Evolutionary conservation across 2,888 invertebrate genomes (phyloP).

Genomic region (Trachelus iudaicus): DNA sequence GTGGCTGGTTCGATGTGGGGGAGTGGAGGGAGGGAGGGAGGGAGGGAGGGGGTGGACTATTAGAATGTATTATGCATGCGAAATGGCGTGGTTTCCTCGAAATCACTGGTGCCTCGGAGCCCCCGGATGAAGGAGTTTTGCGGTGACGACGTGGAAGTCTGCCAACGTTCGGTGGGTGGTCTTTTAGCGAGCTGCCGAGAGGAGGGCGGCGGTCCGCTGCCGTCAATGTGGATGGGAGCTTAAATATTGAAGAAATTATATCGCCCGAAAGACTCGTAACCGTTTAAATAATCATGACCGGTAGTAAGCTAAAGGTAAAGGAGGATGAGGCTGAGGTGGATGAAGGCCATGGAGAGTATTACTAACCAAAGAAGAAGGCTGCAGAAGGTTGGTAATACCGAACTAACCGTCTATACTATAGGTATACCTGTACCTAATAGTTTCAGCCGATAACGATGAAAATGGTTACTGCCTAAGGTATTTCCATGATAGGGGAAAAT

Average conservation of each 20-base stretch:
- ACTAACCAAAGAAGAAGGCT: too few relatives aligned
- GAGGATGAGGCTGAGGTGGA: too few relatives aligned
- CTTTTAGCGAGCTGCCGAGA: conserved; percentile 39
- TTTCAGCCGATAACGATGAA: too few relatives aligned
- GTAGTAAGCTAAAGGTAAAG: too few relatives aligned
- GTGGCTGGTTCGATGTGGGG: conserved; percentile 40
- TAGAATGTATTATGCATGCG: conserved; percentile 65
- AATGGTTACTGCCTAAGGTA: too few relatives aligned
- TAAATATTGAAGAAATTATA: conserved; percentile 57
- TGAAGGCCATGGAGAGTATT: too few relatives aligned
- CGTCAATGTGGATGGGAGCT: conserved; percentile 33
- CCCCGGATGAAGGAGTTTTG: conserved; percentile 63
- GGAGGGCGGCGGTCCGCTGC: conserved; percentile 39
- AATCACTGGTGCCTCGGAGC: conserved; percentile 58
- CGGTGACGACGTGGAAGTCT: conserved; percentile 64
- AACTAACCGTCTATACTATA: too few relatives aligned
- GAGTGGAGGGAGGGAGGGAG: neutral
- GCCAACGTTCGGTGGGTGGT: conserved; percentile 58
- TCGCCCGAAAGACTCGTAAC: conserved; percentile 47
- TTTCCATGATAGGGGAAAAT: too few relatives aligned
- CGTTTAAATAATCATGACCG: conserved; percentile 46
- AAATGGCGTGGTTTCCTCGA: conserved; percentile 60
- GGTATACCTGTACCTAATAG: too few relatives aligned
- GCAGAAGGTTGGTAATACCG: too few relatives aligned
- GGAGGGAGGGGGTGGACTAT: conserved; percentile 37